Percentiles rank a stretch among this genome's conserved stretches.
These are phyloP conservation scores for Cercopithecus mona DNA, from an alignment of 2,113 vertebrate genomes.

Conservation along the genomic window DNA sequence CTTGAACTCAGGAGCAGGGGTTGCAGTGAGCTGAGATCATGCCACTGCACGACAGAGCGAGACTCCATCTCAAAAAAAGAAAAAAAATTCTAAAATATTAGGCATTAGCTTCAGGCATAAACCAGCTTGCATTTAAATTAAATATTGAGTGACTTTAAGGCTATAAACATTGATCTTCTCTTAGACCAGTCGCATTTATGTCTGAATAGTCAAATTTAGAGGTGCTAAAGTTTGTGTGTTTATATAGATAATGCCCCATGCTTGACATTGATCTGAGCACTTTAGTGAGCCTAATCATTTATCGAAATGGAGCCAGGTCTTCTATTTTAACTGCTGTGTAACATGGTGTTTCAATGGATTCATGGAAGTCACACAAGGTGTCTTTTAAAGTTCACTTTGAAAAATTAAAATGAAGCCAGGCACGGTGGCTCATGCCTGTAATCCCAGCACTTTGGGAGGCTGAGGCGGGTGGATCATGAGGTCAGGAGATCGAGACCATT, in stretches of 20 bases:
- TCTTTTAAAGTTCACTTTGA: slow-evolving; percentile 31
- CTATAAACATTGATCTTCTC: slow-evolving; percentile 47
- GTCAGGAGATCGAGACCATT: too few species aligned
- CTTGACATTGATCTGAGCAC: neutral
- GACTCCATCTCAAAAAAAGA: neutral
- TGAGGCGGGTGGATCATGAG: too few species aligned
- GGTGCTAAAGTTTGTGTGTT: slow-evolving; percentile 9
- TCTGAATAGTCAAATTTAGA: neutral
- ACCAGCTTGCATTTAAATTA: slow-evolving; percentile 33
- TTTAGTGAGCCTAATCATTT: neutral
- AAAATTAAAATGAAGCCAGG: neutral
- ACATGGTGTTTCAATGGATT: neutral
- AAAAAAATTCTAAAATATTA: neutral
- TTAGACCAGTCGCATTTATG: slow-evolving; percentile 31
- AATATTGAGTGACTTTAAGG: slow-evolving; percentile 44
- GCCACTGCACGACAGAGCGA: too few species aligned
- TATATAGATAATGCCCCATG: neutral
- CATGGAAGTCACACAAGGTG: neutral
- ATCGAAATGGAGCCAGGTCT: neutral
- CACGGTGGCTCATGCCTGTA: too few species aligned
- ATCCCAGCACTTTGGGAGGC: too few species aligned
- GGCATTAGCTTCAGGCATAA: neutral
- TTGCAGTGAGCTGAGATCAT: too few species aligned
- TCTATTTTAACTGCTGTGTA: neutral
- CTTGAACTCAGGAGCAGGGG: too few species aligned